Percentiles rank a stretch among this genome's conserved stretches.
These are phyloP conservation scores for Gallinago stenura DNA, from an alignment of 2,797 vertebrate genomes.

Conservation along the genomic window DNA sequence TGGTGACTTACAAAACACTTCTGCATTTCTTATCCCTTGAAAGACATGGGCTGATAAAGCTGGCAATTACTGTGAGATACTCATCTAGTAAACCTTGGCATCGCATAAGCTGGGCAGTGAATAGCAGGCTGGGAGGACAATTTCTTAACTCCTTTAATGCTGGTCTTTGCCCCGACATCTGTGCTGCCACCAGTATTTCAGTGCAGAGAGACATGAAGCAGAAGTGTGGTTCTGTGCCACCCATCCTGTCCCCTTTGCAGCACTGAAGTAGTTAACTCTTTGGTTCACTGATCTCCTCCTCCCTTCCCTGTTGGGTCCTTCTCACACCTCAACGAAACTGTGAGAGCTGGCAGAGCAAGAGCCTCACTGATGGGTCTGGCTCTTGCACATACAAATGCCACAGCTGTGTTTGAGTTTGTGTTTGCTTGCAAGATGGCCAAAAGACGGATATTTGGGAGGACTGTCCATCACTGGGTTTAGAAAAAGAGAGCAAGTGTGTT, in stretches of 20 bases:
- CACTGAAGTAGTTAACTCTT: not conserved
- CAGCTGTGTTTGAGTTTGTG: not conserved
- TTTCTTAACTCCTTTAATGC: not conserved
- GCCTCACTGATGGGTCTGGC: not conserved
- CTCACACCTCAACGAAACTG: not conserved
- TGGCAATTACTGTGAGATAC: not conserved
- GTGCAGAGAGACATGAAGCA: not conserved
- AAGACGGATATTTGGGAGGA: not conserved
- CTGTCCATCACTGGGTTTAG: not conserved
- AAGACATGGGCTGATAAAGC: conserved; percentile 1
- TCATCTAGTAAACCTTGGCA: not conserved
- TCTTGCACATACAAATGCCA: not conserved
- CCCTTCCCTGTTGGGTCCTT: not conserved
- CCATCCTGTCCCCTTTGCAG: rapidly evolving
- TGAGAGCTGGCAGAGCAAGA: not conserved
- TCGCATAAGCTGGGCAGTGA: not conserved
- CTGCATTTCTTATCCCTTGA: not conserved
- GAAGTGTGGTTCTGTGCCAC: not conserved
- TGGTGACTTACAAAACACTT: not conserved
- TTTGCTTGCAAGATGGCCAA: not conserved
- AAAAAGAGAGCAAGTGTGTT: not conserved
- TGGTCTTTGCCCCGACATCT: not conserved
- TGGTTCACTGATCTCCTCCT: rapidly evolving
- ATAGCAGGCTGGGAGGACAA: not conserved
- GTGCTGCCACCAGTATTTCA: not conserved